A percentile compares a stretch with the other conserved stretches of the same genome.
phyloP scores from a whole-genome alignment of 2,888 invertebrate genomes.

The Drosophila meridionalis region DNA sequence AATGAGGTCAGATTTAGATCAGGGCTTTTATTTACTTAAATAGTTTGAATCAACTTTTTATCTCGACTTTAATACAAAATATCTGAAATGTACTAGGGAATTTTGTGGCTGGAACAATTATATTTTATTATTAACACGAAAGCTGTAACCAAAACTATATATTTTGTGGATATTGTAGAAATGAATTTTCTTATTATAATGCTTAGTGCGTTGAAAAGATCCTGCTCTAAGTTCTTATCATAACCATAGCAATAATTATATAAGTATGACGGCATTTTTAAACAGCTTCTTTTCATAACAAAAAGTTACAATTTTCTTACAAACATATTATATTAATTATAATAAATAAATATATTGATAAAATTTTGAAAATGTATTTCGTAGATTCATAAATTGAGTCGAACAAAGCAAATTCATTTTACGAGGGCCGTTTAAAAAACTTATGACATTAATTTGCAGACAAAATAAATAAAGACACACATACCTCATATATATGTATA shows the following conservation, averaged over 20 bases:
- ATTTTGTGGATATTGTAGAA: too few species aligned
- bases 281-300: too few species aligned
- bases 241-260: too few species aligned
- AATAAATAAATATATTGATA: not conserved
- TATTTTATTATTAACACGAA: not conserved
- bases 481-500: not conserved
- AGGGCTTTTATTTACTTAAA: not conserved
- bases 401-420: not conserved
- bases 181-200: too few species aligned
- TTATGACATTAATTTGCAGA: not conserved
- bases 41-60: not conserved
- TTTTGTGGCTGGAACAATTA: not conserved
- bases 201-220: too few species aligned
- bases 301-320: too few species aligned
- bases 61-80: too few species aligned
- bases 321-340: not conserved
- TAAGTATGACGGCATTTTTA: too few species aligned
- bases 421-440: not conserved
- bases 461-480: not conserved
- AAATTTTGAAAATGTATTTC: too few species aligned
- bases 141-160: too few species aligned
- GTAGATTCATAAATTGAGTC: not conserved
- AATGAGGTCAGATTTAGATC: slow-evolving; percentile 58
- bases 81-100: not conserved
- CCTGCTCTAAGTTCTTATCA: too few species aligned